Evolutionary conservation across 1,140 invertebrate species (phyloP).

Genomic region (Carposina sasakii): DNA sequence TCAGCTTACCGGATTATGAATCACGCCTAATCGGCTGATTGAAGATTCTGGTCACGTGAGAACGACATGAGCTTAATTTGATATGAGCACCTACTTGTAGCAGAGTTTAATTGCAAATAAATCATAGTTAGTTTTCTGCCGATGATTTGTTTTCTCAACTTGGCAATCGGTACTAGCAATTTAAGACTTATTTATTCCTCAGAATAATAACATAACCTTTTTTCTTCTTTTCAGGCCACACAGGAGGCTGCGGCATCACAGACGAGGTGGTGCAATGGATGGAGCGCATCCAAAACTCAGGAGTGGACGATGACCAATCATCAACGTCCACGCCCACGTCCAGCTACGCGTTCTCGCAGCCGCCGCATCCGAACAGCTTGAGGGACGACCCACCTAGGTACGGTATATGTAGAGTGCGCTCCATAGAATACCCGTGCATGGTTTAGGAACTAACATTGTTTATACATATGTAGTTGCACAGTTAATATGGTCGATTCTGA

Average conservation of each 20-base stretch:
- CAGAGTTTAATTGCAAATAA: constrained; percentile 23
- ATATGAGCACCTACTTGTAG: too few species aligned
- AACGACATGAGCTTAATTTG: too few species aligned
- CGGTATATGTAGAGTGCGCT: too few species aligned
- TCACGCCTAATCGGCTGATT: constrained; percentile 29
- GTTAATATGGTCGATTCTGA: too few species aligned
- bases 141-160: too few species aligned
- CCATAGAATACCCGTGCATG: too few species aligned
- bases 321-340: constrained; percentile 27
- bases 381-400: constrained; percentile 59
- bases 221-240: constrained; percentile 82
- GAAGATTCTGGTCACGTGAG: constrained; percentile 36
- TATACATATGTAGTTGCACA: too few species aligned
- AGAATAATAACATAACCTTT: too few species aligned
- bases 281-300: constrained; percentile 92
- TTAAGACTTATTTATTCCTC: too few species aligned
- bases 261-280: constrained; percentile 93
- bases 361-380: constrained; percentile 61
- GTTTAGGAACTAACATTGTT: too few species aligned
- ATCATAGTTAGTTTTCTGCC: too few species aligned
- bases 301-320: constrained; percentile 76
- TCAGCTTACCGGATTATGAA: constrained; percentile 27
- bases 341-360: constrained; percentile 30
- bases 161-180: too few species aligned
- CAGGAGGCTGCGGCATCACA: constrained; percentile 89